Evolutionary conservation across 2,797 vertebrate species (phyloP), one percentile per base, ranked within the genome.

Genomic region (Eupleurogrammus muticus): DNA sequence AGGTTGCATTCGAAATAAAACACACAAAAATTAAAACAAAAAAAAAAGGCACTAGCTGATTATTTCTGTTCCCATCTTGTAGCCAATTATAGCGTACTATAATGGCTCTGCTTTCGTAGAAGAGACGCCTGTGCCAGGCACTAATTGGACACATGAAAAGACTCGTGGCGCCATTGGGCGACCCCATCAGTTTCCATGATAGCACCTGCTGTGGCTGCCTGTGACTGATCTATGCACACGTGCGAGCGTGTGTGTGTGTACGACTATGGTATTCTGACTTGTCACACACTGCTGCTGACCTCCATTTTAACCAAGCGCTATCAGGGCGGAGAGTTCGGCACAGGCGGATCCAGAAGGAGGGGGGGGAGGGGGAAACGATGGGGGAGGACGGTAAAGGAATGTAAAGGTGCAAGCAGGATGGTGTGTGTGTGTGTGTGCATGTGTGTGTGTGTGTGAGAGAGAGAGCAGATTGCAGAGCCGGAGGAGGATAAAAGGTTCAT

Each of bases 81-180:
- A 11, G 3, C 28, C 28, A 28, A 28, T 28, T 28, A 28, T 28
- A 28, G 28, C 6, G 28, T 11, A 23, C 17, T 70, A 36, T 57
- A 61, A 76, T 23, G 23, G 73, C 17, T 35, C 32, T 24, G 35
- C 40, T 58, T 68, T 42, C 80, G 51, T 54, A 54, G 42, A 60
- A 60, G 70, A 80, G 19, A 64, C 6, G 11, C 32, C 48, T 19
- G 59, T 70, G 81, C 54, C 66, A 71, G 57, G n/a, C 40, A 50
- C 68, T 87, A 88, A 90, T 87, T 84, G 77, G 80, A 70, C 72
- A 77, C 70, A 80, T 85, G 70, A 82, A 80, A 83, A 72, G 49
- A 73, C 66, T 60, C 3, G 49, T 57, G 53, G 52, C 1, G 40
- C 66, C 51, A 20, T 52, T 44, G 65, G 68, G 60, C 42, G 56